These are phyloP conservation scores for Bombus affinis DNA, from an alignment of 1,140 invertebrate genomes.

Conservation along the genomic window DNA sequence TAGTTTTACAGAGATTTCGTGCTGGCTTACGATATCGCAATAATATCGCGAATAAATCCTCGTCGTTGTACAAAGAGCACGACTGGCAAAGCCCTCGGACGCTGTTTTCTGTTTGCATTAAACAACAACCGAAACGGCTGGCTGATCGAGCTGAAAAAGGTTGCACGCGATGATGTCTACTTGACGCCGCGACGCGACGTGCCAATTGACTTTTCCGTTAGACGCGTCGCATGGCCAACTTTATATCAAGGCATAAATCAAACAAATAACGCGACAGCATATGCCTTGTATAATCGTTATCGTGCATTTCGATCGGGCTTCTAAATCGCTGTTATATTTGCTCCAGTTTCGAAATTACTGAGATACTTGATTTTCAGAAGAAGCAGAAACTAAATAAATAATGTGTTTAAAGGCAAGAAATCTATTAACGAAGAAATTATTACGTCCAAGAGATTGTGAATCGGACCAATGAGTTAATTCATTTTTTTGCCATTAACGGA, in stretches of 20 bases:
- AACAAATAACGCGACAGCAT: conserved; percentile 13
- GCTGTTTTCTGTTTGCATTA: conserved; percentile 74
- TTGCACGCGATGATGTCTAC: neutral
- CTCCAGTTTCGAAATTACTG: neutral
- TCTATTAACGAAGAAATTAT: too few relatives aligned
- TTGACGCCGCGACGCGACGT: neutral
- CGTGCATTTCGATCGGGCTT: too few relatives aligned
- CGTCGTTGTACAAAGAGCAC: conserved; percentile 78
- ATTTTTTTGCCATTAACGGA: too few relatives aligned
- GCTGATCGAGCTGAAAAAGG: neutral
- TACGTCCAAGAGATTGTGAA: too few relatives aligned
- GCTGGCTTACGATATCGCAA: conserved; percentile 24
- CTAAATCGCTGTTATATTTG: too few relatives aligned
- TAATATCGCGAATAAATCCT: conserved; percentile 78
- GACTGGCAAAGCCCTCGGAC: conserved; percentile 73
- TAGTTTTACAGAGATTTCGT: conserved; percentile 41
- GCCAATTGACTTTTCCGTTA: neutral
- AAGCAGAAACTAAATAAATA: too few relatives aligned
- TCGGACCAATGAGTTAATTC: too few relatives aligned
- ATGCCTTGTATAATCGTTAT: neutral
- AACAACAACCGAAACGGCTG: conserved; percentile 50
- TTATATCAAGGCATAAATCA: conserved; percentile 1
- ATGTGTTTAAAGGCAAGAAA: too few relatives aligned
- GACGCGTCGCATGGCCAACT: neutral
- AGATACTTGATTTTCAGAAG: too few relatives aligned